Conservation (phyloP, 2,888 invertebrate genomes). For the Halocaridina rubra region DNA sequence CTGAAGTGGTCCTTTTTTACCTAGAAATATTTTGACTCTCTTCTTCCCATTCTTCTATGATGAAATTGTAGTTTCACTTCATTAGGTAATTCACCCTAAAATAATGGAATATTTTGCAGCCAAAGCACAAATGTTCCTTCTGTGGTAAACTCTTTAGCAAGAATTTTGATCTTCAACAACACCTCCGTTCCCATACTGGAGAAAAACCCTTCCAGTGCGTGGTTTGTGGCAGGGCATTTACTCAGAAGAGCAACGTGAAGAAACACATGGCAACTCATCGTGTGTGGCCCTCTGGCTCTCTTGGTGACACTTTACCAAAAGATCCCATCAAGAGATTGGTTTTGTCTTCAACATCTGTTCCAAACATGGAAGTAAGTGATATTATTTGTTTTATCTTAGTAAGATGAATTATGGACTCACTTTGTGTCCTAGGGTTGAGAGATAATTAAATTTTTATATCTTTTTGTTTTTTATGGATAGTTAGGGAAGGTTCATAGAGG, state of each 20-base stretch:
- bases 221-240: slow-evolving; percentile 79
- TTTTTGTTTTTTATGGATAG: too few relatives aligned
- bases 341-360: background rate
- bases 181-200: slow-evolving; percentile 74
- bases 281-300: slow-evolving; percentile 73
- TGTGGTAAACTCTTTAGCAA: slow-evolving; percentile 76
- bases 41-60: too few relatives aligned
- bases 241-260: slow-evolving; percentile 79
- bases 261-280: slow-evolving; percentile 78
- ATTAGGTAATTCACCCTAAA: too few relatives aligned
- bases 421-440: too few relatives aligned
- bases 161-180: slow-evolving; percentile 76
- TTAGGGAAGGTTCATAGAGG: too few relatives aligned
- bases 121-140: slow-evolving; percentile 70
- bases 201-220: slow-evolving; percentile 68
- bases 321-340: slow-evolving; percentile 68
- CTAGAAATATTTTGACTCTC: too few relatives aligned
- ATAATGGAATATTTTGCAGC: too few relatives aligned
- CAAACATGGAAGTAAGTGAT: slow-evolving; percentile 28
- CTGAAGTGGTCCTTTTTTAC: too few relatives aligned
- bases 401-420: too few relatives aligned
- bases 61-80: too few relatives aligned
- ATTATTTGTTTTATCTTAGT: background rate
- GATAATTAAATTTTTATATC: too few relatives aligned
- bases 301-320: slow-evolving; percentile 72